Base-by-base conservation (phyloP, 2,888 invertebrate genomes). In the Drosophila helvetica region DNA sequence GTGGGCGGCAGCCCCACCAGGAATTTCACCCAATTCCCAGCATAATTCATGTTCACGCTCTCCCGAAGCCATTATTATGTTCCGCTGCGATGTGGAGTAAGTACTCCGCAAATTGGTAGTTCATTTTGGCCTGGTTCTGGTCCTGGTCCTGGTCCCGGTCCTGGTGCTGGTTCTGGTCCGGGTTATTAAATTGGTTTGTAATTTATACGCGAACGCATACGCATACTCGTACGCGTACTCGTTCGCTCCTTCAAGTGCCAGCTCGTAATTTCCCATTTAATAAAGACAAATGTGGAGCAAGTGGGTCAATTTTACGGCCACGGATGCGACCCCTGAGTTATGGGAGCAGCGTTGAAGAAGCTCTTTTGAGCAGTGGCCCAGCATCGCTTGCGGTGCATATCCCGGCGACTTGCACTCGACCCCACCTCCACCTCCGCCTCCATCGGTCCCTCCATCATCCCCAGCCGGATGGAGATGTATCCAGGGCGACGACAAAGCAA, bases 181-280 rank as follows among this genome's bases (percentile, higher is more conserved):
- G 75, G 85, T 79, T 82, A 75, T 78, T 82, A 85, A 88, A 85
- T 85, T 85, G 88, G 88, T 78, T 86, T 88, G 78, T 86, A 85
- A 85, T 85, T 85, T 88, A 85, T 85, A 78, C 58, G 74, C 65
- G 70, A 48, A n/a, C 38, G 7, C n/a, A 15, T 51, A n/a, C 38
- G 7, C n/a, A 12, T 5, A 12, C 33, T 3, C 33, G 4, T 12
- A 15, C 38, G 2, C 38, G 38, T 38, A 10, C 30, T 12, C 15
- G 38, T n/a, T 38, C 2, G 38, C 38, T 38, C n/a, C 71, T 54
- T 70, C 62, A 74, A 71, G 64, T 66, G 59, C 52, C 54, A 59
- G 63, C 56, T 70, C 75, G 79, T 88, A 88, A 80, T 76, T 83
- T 79, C 57, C 51, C 63, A 53, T 78, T 77, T 85, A 85, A 88